Base-by-base conservation (phyloP, 2,888 invertebrate species). In the Morpho helenor region DNA sequence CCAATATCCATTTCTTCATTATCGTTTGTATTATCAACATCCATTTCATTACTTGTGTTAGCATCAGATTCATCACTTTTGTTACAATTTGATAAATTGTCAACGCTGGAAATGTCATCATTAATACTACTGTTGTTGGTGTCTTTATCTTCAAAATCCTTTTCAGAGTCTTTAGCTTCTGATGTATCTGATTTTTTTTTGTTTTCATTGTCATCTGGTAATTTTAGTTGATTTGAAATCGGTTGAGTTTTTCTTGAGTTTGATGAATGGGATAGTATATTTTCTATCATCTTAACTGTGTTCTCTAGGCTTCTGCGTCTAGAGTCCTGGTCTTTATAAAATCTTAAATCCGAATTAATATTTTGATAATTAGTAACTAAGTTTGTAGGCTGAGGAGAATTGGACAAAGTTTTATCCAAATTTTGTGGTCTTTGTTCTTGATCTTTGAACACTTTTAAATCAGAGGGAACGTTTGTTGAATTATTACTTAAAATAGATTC, bases 241-340 rank as follows among this genome's bases (percentile, higher is more conserved):
- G 44, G 8, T 42, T 57, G 52, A 16, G 22, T 57, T 55, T 57
- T 62, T 39, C 53, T 52, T 7, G 62, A 52, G 39, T 58, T 65
- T 46, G 57, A 61, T 7, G 59, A 61, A 52, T 64, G 66, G 45
- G 76, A 80, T 41, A 85, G 66, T 22, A 86, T 82, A 52, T 83
- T 79, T 65, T 87, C 87, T 56, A 87, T 85, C 56, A 86, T 65
- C 63, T 77, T 80, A 0, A 87, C 83, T 0, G 86, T 86, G 42
- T 84, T 82, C 63, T 85, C 86, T 40, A 87, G 71, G 57, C 84
- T 85, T 69, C 80, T 75, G 9, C 84, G 69, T 57, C 80, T 74
- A 1, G 72, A 74, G 42, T 74, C 71, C 47, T 66, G 59, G 50
- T 71, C 71, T 47, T 63, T 60, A 10, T 58, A 66, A 44, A 63